Evolutionary conservation across 2,797 vertebrate genomes (phyloP), one percentile per base, ranked within the genome.

Genomic region (Kryptolebias ocellatus): DNA sequence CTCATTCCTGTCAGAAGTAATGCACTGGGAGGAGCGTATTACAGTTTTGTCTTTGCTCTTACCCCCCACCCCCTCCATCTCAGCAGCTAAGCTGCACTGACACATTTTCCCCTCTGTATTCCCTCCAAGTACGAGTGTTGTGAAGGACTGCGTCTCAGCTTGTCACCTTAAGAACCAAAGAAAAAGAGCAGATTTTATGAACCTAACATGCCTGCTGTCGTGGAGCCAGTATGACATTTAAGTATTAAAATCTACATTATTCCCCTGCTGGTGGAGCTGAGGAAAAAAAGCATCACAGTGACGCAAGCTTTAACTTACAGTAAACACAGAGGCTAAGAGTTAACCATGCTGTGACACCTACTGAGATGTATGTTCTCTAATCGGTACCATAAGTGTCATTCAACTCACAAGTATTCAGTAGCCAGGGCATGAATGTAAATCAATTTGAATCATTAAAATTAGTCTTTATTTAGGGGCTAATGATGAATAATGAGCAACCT

Each of bases 221-320:
- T 72, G 71, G 63, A 80, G 65, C 69, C 74, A 34, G 74, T 74
- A 79, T 80, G 86, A 81, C 78, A 84, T 86, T 83, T 83, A 85
- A 84, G 78, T 66, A 77, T 82, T 87, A 72, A 90, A 90, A 84
- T 80, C 71, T 79, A 79, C 81, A 87, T 92, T 84, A 91, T 83
- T 72, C 84, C 83, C 83, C 83, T 56, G 76, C 79, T 78, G 87
- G 64, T 77, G 55, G 61, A 9, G 69, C 64, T 60, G 74, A 76
- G 72, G 9, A 12, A 83, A 81, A 31, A 80, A 77, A 70, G 74
- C 72, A 67, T 78, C 60, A 29, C 37, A 72, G 50, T 29, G 58
- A 62, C 65, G 67, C 57, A 31, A 74, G 71, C 73, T 87, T 83
- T 81, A 78, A 84, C 52, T 80, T 63, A 37, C 68, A 78, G 76